Percentiles rank a stretch among this genome's conserved stretches.
phyloP scores from a whole-genome alignment of 2,113 vertebrate genomes.

The Malaclemys terrapin region DNA sequence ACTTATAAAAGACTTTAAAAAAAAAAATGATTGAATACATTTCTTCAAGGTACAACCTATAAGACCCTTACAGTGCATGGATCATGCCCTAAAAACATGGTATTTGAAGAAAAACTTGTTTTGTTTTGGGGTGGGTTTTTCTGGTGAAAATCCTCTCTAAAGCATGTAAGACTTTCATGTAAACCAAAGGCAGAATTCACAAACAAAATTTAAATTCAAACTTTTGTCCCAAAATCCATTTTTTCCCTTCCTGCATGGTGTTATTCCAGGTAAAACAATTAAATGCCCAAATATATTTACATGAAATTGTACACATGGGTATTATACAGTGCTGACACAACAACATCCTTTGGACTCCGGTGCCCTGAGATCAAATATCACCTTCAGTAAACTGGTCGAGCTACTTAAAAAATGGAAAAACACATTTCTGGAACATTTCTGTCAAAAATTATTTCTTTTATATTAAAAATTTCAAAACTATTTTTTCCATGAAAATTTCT shows the following conservation, averaged over 20 bases:
- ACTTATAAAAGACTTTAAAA: background rate
- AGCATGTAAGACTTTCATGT: constrained; percentile 18
- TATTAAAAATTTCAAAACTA: background rate
- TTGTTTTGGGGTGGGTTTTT: background rate
- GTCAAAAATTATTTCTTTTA: background rate
- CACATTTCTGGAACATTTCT: rapidly evolving
- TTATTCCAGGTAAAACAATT: constrained; percentile 52
- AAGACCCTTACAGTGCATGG: background rate
- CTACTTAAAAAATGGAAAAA: background rate
- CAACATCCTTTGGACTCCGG: background rate
- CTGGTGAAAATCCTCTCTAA: background rate
- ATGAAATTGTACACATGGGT: constrained; percentile 18
- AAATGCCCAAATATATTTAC: constrained; percentile 25
- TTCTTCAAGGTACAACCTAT: background rate
- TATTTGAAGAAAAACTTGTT: background rate
- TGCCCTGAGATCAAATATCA: background rate
- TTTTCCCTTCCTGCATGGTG: constrained; percentile 30
- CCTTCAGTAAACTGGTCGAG: background rate
- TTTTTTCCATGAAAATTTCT: background rate
- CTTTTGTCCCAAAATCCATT: constrained; percentile 46
- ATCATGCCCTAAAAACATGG: background rate
- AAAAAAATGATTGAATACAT: background rate
- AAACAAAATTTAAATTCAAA: constrained; percentile 40
- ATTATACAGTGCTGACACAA: background rate
- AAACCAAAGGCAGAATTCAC: constrained; percentile 34